Percentiles rank a stretch among this genome's conserved stretches.
phyloP scores from a whole-genome alignment of 2,113 vertebrate genomes.

The Seriola quinqueradiata region DNA sequence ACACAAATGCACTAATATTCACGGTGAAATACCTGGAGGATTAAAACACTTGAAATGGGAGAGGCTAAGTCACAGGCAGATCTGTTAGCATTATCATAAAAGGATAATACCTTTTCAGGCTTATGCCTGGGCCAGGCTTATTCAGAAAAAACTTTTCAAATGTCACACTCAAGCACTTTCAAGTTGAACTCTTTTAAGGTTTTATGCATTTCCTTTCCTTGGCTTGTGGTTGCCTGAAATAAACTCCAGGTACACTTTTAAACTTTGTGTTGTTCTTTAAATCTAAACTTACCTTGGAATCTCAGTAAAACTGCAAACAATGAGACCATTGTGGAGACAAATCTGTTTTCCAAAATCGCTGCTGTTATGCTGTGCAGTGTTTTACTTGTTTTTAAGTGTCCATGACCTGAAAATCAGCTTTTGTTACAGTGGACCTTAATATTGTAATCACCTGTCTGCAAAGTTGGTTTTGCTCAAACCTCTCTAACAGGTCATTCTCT shows the following conservation, averaged over 20 bases:
- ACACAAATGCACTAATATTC: conserved; percentile 5
- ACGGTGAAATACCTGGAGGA: conserved; percentile 32
- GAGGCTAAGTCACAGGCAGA: conserved; percentile 33
- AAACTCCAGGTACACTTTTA: background rate
- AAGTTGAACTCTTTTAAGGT: conserved; percentile 28
- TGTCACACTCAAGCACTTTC: conserved; percentile 39
- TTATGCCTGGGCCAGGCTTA: conserved; percentile 24
- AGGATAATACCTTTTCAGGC: conserved; percentile 39
- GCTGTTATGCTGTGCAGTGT: background rate
- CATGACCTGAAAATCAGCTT: background rate
- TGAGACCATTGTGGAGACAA: background rate
- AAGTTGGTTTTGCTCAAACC: background rate
- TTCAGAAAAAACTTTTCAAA: conserved; percentile 40
- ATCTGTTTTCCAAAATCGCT: background rate
- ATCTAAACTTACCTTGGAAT: background rate
- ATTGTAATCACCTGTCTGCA: background rate
- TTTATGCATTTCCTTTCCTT: background rate
- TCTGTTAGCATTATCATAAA: conserved; percentile 34
- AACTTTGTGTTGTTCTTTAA: background rate
- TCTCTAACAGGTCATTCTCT: background rate
- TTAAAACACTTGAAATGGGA: conserved; percentile 35
- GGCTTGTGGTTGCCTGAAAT: background rate
- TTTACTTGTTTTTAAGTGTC: background rate
- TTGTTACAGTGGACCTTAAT: background rate
- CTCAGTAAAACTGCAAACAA: background rate